Evolutionary conservation across 2,888 invertebrate species (phyloP), one percentile per base, ranked within the genome.

Genomic region (Drosophila prolongata): DNA sequence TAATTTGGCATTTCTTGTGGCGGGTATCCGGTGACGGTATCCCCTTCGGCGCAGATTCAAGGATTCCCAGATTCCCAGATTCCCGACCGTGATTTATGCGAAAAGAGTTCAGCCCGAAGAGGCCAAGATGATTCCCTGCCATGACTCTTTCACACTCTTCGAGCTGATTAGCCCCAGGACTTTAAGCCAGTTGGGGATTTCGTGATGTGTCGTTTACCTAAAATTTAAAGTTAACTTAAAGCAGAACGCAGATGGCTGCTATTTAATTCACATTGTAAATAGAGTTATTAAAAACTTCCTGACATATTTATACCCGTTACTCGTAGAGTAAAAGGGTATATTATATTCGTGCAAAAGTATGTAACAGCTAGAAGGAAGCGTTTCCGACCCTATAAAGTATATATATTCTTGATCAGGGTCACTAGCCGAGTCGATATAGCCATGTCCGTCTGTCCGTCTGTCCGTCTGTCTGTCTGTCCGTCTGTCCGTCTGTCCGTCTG

Each of bases 1-100:
- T 88, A 88, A 86, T 84, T 84, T 88, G 78, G 80, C 83, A 86
- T 84, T 86, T 86, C 77, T 75, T 85, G 79, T 46, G 85, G 84
- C 49, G 61, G 61, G 60, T 60, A 70, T 76, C 60, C 75, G 44
- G 55, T 67, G 70, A 43, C 52, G 40, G 38, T 37, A 53, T 73
- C 50, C 64, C 50, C 50, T 24, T 56, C 24, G 47, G 37, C 73
- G 1, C 43, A 30, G 43, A 76, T 30, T 30, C 30, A 6, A 6
- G 30, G 30, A 30, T 65, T 65, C 55, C 67, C 50, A 24, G 24
- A 24, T 30, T 30, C 8, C 8, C 30, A 4, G 30, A 30, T 67
- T 65, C 55, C 65, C 50, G 56, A 60, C 44, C 53, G 58, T 81
- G 81, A 82, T 82, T 87, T 80, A 87, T 87, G 79, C 70, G 77